These are phyloP conservation scores for Ailuropoda melanoleuca DNA, from an alignment of 2,113 vertebrate genomes.

Conservation along the genomic window DNA sequence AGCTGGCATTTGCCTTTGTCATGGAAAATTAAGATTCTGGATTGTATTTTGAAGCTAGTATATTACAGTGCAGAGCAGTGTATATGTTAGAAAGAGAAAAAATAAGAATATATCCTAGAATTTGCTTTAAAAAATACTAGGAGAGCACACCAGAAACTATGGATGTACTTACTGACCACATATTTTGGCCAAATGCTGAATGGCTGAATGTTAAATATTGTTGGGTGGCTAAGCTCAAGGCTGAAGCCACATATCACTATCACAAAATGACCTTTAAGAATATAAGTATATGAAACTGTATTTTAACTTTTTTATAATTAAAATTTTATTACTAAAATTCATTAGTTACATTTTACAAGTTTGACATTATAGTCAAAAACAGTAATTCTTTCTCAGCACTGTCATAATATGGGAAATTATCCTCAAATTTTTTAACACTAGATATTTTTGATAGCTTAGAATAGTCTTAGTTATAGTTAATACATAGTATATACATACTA, in stretches of 20 bases:
- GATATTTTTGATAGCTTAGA: not conserved
- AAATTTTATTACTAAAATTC: not conserved
- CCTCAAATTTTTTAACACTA: not conserved
- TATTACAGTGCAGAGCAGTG: not conserved
- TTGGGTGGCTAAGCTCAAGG: not conserved
- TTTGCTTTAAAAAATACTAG: not conserved
- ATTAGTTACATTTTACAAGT: not conserved
- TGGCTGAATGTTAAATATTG: not conserved
- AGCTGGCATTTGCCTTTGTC: not conserved
- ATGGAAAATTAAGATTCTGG: not conserved
- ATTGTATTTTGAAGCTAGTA: not conserved
- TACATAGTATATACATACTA: not conserved
- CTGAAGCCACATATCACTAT: not conserved
- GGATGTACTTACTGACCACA: not conserved
- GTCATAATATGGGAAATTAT: not conserved
- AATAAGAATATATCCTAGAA: not conserved
- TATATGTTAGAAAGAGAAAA: not conserved
- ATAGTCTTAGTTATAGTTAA: not conserved
- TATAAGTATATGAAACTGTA: not conserved
- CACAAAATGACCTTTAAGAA: not conserved
- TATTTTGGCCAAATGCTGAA: not conserved
- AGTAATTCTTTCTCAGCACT: not conserved
- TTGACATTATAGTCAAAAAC: not conserved
- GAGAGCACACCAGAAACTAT: not conserved
- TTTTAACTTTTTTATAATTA: not conserved